Base-by-base conservation (phyloP, 2,113 vertebrate species). In the Triplophysa tibetana region DNA sequence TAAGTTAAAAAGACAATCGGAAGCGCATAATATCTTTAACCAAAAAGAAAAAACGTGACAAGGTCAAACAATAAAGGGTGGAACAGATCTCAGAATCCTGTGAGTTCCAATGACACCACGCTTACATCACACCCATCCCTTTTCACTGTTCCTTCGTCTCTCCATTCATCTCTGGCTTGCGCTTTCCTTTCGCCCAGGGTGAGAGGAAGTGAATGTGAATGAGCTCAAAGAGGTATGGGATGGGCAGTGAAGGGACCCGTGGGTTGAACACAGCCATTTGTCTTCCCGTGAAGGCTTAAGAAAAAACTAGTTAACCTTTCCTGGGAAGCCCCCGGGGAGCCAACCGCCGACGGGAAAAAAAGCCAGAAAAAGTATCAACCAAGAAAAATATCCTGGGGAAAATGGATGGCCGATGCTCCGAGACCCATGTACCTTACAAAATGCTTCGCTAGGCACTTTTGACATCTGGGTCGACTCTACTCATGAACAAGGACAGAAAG, bases 261-360 rank as follows among this genome's bases (percentile, higher is more conserved):
- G 67, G 82, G 85, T 43, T 72, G 50, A 81, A 60, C 80, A 77
- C 61, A 65, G 78, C 74, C 80, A 88, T 88, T 88, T 82, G 83
- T 88, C 83, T 82, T 85, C 77, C 68, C 14, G 64, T 85, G 85
- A 86, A 88, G 64, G 87, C 85, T 86, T 86, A 84, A 86, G 85
- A 84, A 86, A 85, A 84, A 80, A 85, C 83, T 88, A 85, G 87
- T 85, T 88, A 88, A 88, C 83, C 83, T 84, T 88, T 85, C 82
- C 80, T 67, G 82, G 73, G 69, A 84, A 81, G 61, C 77, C 85
- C 85, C 69, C 33, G 14, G 82, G 82, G 83, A 85, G 75, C 76
- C 68, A 81, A 69, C 60, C 50, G 66, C 69, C 70, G 41, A 50
- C 21, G 60, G 60, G 82, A 66, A 63, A 58, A 75, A 74, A 38